Percentiles rank a stretch among this genome's conserved stretches.
Evolutionary conservation across 2,888 invertebrate species (phyloP).

Genomic region (Chesias legatella): DNA sequence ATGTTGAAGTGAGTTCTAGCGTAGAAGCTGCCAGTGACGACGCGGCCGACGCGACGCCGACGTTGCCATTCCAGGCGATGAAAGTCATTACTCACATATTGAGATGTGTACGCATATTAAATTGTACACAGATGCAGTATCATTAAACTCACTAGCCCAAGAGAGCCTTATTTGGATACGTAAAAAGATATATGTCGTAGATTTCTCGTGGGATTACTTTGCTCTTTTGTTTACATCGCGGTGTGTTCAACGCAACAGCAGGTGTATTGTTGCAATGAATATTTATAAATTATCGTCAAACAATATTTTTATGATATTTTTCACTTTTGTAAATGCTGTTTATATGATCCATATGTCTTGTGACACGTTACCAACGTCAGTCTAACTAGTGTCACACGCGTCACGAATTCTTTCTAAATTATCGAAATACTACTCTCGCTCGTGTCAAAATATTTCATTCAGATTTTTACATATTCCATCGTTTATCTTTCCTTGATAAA

Average conservation of each 20-base stretch:
- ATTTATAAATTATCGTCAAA: slow-evolving; percentile 25
- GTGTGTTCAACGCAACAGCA: slow-evolving; percentile 27
- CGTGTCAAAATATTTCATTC: slow-evolving; percentile 26
- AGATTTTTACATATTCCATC: slow-evolving; percentile 13
- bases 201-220: slow-evolving; percentile 53
- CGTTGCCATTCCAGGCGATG: slow-evolving; percentile 72
- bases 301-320: slow-evolving; percentile 23
- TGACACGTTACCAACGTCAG: slow-evolving; percentile 55
- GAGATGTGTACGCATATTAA: slow-evolving; percentile 36
- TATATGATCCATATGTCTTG: slow-evolving; percentile 44
- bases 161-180: slow-evolving; percentile 53
- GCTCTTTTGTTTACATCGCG: slow-evolving; percentile 39
- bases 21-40: too few species aligned
- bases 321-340: too few species aligned
- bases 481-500: slow-evolving; percentile 15
- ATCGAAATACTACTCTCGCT: slow-evolving; percentile 36
- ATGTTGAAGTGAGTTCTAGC: slow-evolving; percentile 44
- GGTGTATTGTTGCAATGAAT: slow-evolving; percentile 28
- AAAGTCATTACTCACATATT: slow-evolving; percentile 63
- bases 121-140: slow-evolving; percentile 39
- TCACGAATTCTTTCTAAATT: slow-evolving; percentile 43
- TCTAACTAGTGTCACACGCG: slow-evolving; percentile 39
- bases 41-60: slow-evolving; percentile 49
- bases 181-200: slow-evolving; percentile 40
- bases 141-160: slow-evolving; percentile 44